Evolutionary conservation across 2,888 invertebrate species (phyloP).

Genomic region (Lordiphosa fenestrarum): DNA sequence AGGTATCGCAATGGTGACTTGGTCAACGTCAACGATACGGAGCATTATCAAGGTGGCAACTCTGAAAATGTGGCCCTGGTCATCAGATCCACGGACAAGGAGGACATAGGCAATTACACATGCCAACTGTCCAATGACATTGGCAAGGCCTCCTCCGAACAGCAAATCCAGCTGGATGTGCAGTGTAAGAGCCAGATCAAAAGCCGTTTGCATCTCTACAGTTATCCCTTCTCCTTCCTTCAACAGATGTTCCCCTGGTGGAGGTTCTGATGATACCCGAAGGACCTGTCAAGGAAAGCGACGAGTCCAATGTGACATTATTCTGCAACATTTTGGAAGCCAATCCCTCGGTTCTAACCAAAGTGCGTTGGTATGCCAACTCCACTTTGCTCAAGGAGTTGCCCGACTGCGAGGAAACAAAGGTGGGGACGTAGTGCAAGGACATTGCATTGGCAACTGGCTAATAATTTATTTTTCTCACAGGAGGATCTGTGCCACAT

Average conservation of each 20-base stretch:
- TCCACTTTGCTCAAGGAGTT: slow-evolving; percentile 91
- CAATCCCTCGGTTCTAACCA: slow-evolving; percentile 87
- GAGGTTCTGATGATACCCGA: slow-evolving; percentile 88
- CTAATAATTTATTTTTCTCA: not conserved
- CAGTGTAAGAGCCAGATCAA: slow-evolving; percentile 85
- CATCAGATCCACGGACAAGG: slow-evolving; percentile 87
- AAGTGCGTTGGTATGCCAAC: slow-evolving; percentile 93
- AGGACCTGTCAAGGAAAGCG: slow-evolving; percentile 88
- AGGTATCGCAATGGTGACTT: slow-evolving; percentile 87
- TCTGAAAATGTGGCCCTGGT: slow-evolving; percentile 88
- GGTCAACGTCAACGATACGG: slow-evolving; percentile 82
- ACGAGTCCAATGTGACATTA: slow-evolving; percentile 89
- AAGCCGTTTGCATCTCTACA: not conserved
- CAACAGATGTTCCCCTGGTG: slow-evolving; percentile 89
- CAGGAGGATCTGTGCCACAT: slow-evolving; percentile 88
- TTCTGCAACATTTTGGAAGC: slow-evolving; percentile 90
- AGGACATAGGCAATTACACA: slow-evolving; percentile 92
- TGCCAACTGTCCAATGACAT: slow-evolving; percentile 91
- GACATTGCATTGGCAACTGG: not conserved
- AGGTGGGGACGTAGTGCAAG: slow-evolving; percentile 53
- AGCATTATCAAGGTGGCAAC: slow-evolving; percentile 89
- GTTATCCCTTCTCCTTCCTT: not conserved
- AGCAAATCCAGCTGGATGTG: slow-evolving; percentile 88
- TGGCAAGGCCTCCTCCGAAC: slow-evolving; percentile 88
- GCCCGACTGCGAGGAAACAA: slow-evolving; percentile 85